Base-by-base conservation (phyloP, 2,888 invertebrate genomes). In the Amphipyra tragopoginis region DNA sequence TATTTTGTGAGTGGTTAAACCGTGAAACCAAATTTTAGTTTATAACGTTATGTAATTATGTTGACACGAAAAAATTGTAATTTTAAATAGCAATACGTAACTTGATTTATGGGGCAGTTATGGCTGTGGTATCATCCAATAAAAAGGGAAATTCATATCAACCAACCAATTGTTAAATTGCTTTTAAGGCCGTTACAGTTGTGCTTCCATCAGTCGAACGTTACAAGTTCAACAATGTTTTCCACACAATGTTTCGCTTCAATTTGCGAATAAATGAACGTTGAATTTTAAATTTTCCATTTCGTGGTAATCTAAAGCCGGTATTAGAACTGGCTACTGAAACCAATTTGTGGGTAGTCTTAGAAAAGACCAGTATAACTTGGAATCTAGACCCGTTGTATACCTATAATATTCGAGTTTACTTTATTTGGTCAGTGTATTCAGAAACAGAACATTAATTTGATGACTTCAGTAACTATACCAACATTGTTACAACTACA, bases 271-370 rank as follows among this genome's bases (percentile, higher is more conserved):
- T 34, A 69, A 69, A 65, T 59, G 65, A 52, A 65, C 43, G 54
- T 49, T 44, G 65, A 54, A 69, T 71, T 64, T 64, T 40, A 50
- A 71, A 51, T 48, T 72, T 67, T 45, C 58, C 45, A 68, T 68
- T 72, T 56, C 39, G 50, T 54, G 51, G 49, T 73, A 65, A 70
- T 52, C 60, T 60, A 52, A 65, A 70, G 48, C 54, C 14, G 10
- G 58, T 70, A 59, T 73, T 61, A 62, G 26, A 39, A 45, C 29
- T 53, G 53, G 58, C 58, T 62, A 55, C 49, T 15, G 51, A 54
- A 70, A 57, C 50, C 74, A 70, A 74, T 73, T 73, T 73, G 54
- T 55, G 62, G 52, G 29, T 45, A 59, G 50, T 53, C 61, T 65
- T 59, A 47, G 38, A 10, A 43, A 29, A 29, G 29, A 26, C 59